Conservation (phyloP, 2,888 invertebrate genomes). For the Ariolimax columbianus region DNA sequence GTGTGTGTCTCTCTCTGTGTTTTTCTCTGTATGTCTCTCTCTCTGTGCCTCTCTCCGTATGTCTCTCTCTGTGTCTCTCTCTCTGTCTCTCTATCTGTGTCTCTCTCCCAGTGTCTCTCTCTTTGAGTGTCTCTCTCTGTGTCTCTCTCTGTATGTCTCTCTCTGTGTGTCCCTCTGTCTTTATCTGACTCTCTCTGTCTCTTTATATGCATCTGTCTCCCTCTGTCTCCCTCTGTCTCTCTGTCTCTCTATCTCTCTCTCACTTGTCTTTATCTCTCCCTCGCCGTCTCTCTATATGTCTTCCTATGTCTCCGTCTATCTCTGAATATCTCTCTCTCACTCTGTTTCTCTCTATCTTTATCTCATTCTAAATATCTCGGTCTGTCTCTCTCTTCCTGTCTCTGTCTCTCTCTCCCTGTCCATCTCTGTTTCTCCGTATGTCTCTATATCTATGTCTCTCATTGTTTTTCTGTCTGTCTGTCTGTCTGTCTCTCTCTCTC, state of each 20-base stretch:
- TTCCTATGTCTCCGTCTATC: background rate
- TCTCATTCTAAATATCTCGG: no score
- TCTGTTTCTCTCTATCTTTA: no score
- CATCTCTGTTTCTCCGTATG: background rate
- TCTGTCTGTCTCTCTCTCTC: background rate
- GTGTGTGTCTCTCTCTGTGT: no score
- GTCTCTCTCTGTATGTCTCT: background rate
- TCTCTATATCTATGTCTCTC: no score
- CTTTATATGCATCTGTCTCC: background rate
- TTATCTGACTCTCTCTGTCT: background rate
- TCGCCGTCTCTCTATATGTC: background rate
- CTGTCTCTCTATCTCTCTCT: background rate
- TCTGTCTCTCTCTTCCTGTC: no score
- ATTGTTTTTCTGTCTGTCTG: no score
- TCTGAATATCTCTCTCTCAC: no score
- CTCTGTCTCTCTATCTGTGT: background rate
- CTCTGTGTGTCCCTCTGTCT: background rate
- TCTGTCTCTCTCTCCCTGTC: no score
- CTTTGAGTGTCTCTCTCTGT: background rate
- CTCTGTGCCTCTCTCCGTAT: no score
- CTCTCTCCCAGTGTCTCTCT: background rate
- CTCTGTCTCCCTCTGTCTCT: background rate
- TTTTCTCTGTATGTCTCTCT: no score
- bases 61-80: no score
- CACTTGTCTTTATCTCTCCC: background rate